A percentile compares a stretch with the other conserved stretches of the same genome.
phyloP scores from a whole-genome alignment of 2,888 invertebrate species.

The Synergus umbraculus region DNA sequence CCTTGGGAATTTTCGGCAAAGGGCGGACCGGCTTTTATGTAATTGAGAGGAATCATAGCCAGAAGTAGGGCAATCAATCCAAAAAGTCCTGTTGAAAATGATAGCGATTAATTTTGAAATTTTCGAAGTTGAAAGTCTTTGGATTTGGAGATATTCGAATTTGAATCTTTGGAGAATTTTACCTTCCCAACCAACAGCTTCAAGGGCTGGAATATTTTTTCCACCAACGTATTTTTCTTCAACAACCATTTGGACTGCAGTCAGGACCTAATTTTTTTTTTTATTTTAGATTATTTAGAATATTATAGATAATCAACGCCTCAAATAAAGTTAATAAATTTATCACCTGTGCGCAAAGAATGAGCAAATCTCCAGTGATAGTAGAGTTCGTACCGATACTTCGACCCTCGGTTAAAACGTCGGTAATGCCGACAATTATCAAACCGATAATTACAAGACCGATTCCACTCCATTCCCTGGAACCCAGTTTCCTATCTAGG shows the following conservation, averaged over 20 bases:
- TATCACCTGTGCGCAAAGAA: conserved; percentile 83
- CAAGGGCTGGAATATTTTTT: conserved; percentile 91
- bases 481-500: conserved; percentile 82
- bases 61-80: conserved; percentile 83
- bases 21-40: conserved; percentile 85
- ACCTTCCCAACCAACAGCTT: conserved; percentile 97
- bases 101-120: neutral
- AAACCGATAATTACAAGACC: conserved; percentile 85
- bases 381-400: conserved; percentile 83
- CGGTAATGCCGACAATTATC: conserved; percentile 86
- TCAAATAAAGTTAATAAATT: neutral
- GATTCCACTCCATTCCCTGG: conserved; percentile 88
- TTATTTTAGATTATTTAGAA: neutral
- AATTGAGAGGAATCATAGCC: conserved; percentile 89
- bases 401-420: conserved; percentile 79
- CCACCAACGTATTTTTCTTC: conserved; percentile 94
- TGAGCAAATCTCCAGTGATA: conserved; percentile 89
- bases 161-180: conserved; percentile 65
- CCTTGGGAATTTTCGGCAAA: conserved; percentile 87
- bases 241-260: conserved; percentile 94
- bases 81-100: conserved; percentile 80
- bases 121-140: neutral
- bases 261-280: conserved; percentile 81
- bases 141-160: neutral
- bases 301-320: too few species aligned